phyloP scores from a whole-genome alignment of 2,888 invertebrate genomes.

The Drosophila pseudotalamancana region DNA sequence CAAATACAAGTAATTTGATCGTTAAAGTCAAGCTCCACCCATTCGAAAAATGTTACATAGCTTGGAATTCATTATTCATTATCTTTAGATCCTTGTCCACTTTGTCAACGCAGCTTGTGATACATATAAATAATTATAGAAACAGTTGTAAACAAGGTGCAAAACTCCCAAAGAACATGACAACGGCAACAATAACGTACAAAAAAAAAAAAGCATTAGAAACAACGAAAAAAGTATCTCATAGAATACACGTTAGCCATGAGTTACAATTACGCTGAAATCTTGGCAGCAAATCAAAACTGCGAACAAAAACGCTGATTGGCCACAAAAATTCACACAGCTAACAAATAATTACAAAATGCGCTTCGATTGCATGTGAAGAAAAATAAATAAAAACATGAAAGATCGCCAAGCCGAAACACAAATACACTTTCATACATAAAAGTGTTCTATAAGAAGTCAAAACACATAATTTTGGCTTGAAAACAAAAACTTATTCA shows the following conservation, averaged over 20 bases:
- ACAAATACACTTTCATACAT: background rate
- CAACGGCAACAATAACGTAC: constrained; percentile 31
- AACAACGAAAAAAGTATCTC: constrained; percentile 57
- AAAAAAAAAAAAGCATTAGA: constrained; percentile 18
- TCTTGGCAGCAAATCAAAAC: constrained; percentile 77
- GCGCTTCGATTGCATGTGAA: constrained; percentile 40
- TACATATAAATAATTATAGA: constrained; percentile 74
- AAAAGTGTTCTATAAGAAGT: background rate
- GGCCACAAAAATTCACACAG: constrained; percentile 80
- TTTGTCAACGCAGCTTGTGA: constrained; percentile 68
- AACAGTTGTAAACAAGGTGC: constrained; percentile 74
- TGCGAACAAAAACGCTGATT: constrained; percentile 79
- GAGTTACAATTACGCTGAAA: constrained; percentile 74
- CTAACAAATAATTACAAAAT: constrained; percentile 73
- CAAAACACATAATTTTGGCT: no score
- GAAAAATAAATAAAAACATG: constrained; percentile 26
- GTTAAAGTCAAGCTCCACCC: constrained; percentile 25
- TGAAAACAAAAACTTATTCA: no score
- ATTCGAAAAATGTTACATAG: constrained; percentile 35
- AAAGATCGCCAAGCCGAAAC: background rate
- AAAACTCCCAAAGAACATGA: constrained; percentile 64
- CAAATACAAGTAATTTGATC: constrained; percentile 5
- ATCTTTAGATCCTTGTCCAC: constrained; percentile 70
- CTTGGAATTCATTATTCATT: constrained; percentile 59
- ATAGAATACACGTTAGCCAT: constrained; percentile 79